Evolutionary conservation across 2,113 vertebrate genomes (phyloP).

Genomic region (Coturnix japonica): DNA sequence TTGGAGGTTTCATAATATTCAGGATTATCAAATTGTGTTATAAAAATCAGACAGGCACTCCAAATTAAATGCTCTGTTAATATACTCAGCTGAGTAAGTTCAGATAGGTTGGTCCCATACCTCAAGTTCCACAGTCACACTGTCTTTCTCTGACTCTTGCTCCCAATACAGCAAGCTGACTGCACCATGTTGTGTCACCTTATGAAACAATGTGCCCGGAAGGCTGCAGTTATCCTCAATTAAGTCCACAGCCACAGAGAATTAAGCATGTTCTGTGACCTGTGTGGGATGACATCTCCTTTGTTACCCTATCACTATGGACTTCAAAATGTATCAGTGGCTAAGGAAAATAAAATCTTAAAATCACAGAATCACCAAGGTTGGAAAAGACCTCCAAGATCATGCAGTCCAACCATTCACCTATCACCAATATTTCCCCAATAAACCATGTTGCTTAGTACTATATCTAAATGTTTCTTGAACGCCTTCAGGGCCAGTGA

Average conservation of each 20-base stretch:
- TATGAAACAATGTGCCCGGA: background rate
- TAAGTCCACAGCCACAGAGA: background rate
- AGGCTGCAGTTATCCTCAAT: background rate
- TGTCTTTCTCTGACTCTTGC: background rate
- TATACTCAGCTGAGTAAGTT: background rate
- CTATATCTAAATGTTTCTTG: too few species aligned
- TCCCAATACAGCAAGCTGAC: background rate
- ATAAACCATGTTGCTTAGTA: too few species aligned
- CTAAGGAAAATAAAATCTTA: background rate
- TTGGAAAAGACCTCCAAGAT: too few species aligned
- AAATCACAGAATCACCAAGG: too few species aligned
- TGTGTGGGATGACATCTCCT: background rate
- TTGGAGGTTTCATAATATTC: background rate
- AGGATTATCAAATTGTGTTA: background rate
- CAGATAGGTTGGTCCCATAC: background rate
- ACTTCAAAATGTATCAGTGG: background rate
- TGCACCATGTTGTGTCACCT: background rate
- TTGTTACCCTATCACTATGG: background rate
- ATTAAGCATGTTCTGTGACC: accelerated
- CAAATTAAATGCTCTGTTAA: background rate
- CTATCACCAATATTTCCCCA: too few species aligned
- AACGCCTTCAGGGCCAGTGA: too few species aligned
- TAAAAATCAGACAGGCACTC: background rate
- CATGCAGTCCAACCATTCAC: too few species aligned
- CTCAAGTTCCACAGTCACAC: background rate